These are phyloP conservation scores for Megaleporinus macrocephalus DNA, from an alignment of 2,113 vertebrate species.

Conservation along the genomic window DNA sequence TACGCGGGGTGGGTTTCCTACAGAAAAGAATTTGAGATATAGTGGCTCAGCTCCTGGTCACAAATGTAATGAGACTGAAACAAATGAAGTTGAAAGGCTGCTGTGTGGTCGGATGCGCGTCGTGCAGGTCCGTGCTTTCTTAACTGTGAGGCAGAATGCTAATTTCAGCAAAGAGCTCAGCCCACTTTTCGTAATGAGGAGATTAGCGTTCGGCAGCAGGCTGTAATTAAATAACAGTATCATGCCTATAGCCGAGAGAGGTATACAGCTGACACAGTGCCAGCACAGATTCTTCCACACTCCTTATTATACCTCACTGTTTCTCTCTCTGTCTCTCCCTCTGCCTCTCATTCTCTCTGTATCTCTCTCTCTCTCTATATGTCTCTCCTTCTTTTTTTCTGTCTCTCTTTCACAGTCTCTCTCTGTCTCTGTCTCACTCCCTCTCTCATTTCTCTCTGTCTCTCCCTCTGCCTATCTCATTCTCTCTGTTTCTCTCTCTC, in stretches of 20 bases:
- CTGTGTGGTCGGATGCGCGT: background rate
- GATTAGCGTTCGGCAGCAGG: slow-evolving; percentile 53
- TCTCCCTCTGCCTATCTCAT: background rate
- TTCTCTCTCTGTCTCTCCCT: background rate
- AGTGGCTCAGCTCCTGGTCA: slow-evolving; percentile 42
- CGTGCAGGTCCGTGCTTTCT: background rate
- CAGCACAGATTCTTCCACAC: slow-evolving; percentile 33
- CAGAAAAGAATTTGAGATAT: slow-evolving; percentile 42
- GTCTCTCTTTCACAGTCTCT: background rate
- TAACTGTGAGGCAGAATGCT: slow-evolving; percentile 36
- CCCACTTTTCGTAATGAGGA: slow-evolving; percentile 49
- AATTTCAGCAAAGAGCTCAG: slow-evolving; percentile 38
- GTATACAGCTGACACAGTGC: slow-evolving; percentile 53
- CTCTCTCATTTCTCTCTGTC: background rate
- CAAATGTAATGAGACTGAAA: slow-evolving; percentile 38
- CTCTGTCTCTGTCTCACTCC: background rate
- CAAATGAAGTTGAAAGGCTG: slow-evolving; percentile 26
- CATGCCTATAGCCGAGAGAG: slow-evolving; percentile 16
- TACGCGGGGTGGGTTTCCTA: slow-evolving; percentile 16
- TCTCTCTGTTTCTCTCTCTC: background rate
- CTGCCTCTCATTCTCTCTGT: background rate
- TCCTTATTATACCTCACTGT: slow-evolving; percentile 54
- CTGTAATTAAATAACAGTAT: slow-evolving; percentile 38
- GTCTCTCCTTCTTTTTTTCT: background rate
- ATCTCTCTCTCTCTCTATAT: background rate